Conservation (phyloP, 2,888 invertebrate species). For the Hydropsyche betteni region DNA sequence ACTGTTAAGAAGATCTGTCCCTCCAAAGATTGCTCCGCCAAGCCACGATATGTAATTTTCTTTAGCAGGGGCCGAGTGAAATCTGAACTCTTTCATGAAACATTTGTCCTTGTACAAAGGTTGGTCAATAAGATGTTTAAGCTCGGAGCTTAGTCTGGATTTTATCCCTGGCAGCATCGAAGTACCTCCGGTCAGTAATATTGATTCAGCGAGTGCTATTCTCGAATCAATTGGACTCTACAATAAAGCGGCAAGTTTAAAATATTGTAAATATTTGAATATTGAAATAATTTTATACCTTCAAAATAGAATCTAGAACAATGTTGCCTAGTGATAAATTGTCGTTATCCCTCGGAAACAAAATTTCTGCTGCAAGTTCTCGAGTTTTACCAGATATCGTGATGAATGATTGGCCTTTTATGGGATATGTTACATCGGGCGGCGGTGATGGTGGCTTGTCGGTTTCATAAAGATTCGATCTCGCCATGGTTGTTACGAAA, state of each 20-base stretch:
- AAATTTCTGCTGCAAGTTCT: slow-evolving; percentile 83
- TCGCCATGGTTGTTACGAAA: slow-evolving; percentile 81
- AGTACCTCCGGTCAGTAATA: slow-evolving; percentile 89
- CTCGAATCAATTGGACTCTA: slow-evolving; percentile 87
- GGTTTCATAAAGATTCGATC: slow-evolving; percentile 68
- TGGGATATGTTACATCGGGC: slow-evolving; percentile 73
- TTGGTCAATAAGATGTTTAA: slow-evolving; percentile 71
- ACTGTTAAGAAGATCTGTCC: slow-evolving; percentile 75
- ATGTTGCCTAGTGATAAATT: slow-evolving; percentile 83
- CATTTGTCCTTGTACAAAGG: slow-evolving; percentile 71
- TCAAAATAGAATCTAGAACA: slow-evolving; percentile 82
- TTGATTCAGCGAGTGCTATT: slow-evolving; percentile 79
- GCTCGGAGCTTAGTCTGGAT: slow-evolving; percentile 80
- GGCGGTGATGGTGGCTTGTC: slow-evolving; percentile 63
- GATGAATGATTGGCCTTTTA: slow-evolving; percentile 71
- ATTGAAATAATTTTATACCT: slow-evolving; percentile 58
- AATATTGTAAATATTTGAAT: neutral
- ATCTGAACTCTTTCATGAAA: slow-evolving; percentile 74
- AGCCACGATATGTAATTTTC: slow-evolving; percentile 88
- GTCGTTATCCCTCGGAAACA: slow-evolving; percentile 88
- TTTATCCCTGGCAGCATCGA: slow-evolving; percentile 84
- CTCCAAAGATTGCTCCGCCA: slow-evolving; percentile 74
- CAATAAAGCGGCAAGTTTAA: slow-evolving; percentile 44
- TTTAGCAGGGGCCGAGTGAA: slow-evolving; percentile 82
- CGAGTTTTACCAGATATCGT: slow-evolving; percentile 75